Evolutionary conservation across 1,140 invertebrate species (phyloP).

Genomic region (Caenorhabditis remanei): DNA sequence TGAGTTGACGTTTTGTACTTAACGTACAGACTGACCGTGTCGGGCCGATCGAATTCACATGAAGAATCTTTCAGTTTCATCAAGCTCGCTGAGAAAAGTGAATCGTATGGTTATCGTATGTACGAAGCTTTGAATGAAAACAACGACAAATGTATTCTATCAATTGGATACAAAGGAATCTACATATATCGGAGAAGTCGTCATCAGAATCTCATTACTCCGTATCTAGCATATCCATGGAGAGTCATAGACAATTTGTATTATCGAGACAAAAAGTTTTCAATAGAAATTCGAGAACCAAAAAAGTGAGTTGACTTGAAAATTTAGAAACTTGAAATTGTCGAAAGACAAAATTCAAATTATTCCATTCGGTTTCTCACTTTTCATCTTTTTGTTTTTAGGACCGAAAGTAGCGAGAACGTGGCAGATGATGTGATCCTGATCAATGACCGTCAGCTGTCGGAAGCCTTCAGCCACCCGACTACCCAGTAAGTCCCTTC

Average conservation of each 20-base stretch:
- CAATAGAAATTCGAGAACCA: slow-evolving; percentile 22
- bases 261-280: slow-evolving; percentile 32
- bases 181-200: slow-evolving; percentile 32
- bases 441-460: slow-evolving; percentile 49
- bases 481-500: slow-evolving; percentile 23
- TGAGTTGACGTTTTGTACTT: no score
- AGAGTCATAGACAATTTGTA: slow-evolving; percentile 47
- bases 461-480: slow-evolving; percentile 50
- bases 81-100: slow-evolving; percentile 18
- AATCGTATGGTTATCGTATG: slow-evolving; percentile 46
- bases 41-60: not conserved
- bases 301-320: slow-evolving; percentile 19
- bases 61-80: slow-evolving; percentile 16
- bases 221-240: slow-evolving; percentile 43
- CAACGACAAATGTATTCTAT: slow-evolving; percentile 47
- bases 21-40: no score
- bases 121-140: slow-evolving; percentile 37
- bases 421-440: slow-evolving; percentile 44
- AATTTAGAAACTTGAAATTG: not conserved
- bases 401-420: slow-evolving; percentile 43
- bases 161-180: slow-evolving; percentile 45
- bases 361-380: not conserved
- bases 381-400: not conserved
- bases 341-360: not conserved
- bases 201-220: slow-evolving; percentile 19